phyloP scores from a whole-genome alignment of 2,113 vertebrate species.

The Brachyhypopomus gauderio region DNA sequence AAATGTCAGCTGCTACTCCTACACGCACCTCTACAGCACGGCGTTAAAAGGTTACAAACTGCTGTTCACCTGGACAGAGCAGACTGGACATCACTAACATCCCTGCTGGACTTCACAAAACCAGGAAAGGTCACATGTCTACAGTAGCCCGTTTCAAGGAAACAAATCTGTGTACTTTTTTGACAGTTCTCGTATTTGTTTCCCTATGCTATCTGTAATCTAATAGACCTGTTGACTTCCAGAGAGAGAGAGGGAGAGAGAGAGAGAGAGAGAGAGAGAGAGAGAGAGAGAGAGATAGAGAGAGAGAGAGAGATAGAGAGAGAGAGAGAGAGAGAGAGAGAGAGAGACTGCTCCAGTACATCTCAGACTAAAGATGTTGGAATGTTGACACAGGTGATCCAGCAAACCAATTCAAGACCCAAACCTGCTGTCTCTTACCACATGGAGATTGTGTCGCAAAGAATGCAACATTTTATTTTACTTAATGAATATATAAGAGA shows the following conservation, averaged over 20 bases:
- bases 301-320: too few relatives aligned
- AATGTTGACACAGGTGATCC: neutral
- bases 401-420: neutral
- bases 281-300: neutral
- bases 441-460: neutral
- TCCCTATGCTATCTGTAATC: neutral
- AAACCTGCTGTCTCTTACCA: constrained; percentile 9
- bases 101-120: neutral
- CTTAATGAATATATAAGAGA: too few relatives aligned
- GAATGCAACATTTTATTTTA: too few relatives aligned
- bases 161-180: neutral
- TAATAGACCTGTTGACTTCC: neutral
- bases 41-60: constrained; percentile 23
- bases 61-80: neutral
- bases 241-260: too few relatives aligned
- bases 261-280: neutral
- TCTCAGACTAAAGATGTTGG: constrained; percentile 14
- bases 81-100: neutral
- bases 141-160: neutral
- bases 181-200: constrained; percentile 3
- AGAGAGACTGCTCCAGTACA: neutral
- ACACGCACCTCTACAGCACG: constrained; percentile 20
- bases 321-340: neutral
- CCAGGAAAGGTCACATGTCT: constrained; percentile 14
- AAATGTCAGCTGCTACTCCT: constrained; percentile 48